Evolutionary conservation across 2,113 vertebrate species (phyloP).

Genomic region (Ceratotherium simum): DNA sequence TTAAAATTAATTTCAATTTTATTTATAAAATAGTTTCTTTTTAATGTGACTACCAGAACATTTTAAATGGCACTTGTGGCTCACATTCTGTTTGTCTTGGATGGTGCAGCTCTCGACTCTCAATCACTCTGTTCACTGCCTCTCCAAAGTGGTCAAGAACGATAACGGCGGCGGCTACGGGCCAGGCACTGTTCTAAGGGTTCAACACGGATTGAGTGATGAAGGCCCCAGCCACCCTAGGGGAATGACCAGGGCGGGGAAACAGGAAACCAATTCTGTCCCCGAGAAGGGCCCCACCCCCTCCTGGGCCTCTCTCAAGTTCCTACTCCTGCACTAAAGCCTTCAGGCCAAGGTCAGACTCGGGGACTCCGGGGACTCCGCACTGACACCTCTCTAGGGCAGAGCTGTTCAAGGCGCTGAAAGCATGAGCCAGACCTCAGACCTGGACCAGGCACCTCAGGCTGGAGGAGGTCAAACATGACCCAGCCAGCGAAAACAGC

Average conservation of each 20-base stretch:
- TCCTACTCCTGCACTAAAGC: constrained; percentile 46
- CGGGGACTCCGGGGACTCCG: neutral
- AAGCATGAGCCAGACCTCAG: neutral
- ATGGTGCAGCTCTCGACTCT: neutral
- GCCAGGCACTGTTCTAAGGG: neutral
- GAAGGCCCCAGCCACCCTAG: neutral
- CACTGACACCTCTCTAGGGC: neutral
- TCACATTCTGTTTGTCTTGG: neutral
- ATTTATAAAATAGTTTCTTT: neutral
- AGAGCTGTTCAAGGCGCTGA: neutral
- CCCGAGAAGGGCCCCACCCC: neutral
- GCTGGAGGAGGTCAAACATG: neutral
- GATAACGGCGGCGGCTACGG: neutral
- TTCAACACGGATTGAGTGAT: neutral
- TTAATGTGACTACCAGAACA: neutral
- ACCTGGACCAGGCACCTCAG: neutral
- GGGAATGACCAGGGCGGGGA: constrained; percentile 6
- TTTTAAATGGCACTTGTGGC: neutral
- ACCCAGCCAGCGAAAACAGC: neutral
- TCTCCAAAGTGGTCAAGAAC: neutral
- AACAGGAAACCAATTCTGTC: constrained; percentile 63
- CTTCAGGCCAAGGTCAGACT: neutral
- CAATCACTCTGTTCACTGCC: neutral
- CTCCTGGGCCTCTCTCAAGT: constrained; percentile 36
- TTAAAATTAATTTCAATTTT: neutral